Conservation (phyloP, 2,888 invertebrate genomes). For the Oscheius sp. region DNA sequence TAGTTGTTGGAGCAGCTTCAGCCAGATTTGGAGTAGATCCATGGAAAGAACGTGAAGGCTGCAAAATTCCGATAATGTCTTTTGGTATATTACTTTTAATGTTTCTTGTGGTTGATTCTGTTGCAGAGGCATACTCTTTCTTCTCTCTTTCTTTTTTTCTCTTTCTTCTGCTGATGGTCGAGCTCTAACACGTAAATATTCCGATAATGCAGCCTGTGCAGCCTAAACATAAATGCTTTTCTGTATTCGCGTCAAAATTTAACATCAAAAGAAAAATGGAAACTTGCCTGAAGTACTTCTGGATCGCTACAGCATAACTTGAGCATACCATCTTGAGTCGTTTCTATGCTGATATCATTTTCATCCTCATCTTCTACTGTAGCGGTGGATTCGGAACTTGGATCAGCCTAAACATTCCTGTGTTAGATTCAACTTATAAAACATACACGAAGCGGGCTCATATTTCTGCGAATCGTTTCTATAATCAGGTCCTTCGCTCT, state of each 20-base stretch:
- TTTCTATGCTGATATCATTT: slow-evolving; percentile 59
- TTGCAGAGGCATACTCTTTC: slow-evolving; percentile 65
- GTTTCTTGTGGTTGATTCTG: slow-evolving; percentile 38
- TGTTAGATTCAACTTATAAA: neutral
- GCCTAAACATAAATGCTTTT: slow-evolving; percentile 44
- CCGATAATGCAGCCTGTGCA: slow-evolving; percentile 62
- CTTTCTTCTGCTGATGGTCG: slow-evolving; percentile 55
- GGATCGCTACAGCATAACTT: slow-evolving; percentile 65
- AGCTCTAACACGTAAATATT: slow-evolving; percentile 55
- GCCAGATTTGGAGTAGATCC: slow-evolving; percentile 51
- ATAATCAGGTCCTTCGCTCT: slow-evolving; percentile 92
- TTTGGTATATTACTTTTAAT: slow-evolving; percentile 28
- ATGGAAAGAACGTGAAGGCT: slow-evolving; percentile 46
- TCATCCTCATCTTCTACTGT: slow-evolving; percentile 38
- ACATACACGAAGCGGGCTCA: slow-evolving; percentile 75
- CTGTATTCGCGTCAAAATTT: neutral
- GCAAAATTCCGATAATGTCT: neutral
- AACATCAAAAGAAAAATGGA: neutral
- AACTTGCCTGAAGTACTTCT: slow-evolving; percentile 49
- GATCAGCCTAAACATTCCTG: slow-evolving; percentile 18
- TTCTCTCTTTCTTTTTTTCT: slow-evolving; percentile 57
- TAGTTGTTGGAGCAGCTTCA: neutral
- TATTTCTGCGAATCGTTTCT: slow-evolving; percentile 92
- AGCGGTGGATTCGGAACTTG: neutral
- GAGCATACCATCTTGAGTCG: slow-evolving; percentile 60